Percentiles rank a stretch among this genome's conserved stretches.
Conservation (phyloP, 2,888 invertebrate genomes). For the Chironomus riparius region DNA sequence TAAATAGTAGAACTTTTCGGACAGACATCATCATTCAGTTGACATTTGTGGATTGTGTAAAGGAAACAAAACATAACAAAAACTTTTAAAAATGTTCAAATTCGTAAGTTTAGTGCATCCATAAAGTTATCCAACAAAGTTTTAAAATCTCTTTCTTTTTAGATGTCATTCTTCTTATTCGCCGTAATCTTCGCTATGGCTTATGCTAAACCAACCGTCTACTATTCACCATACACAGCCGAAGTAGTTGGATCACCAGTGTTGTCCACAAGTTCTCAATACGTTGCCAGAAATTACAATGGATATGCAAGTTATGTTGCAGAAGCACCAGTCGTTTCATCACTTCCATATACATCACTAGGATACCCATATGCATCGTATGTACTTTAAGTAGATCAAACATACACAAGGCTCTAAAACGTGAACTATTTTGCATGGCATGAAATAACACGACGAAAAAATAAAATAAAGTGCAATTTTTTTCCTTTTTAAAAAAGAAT, state of each 20-base stretch:
- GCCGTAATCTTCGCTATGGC: slow-evolving; percentile 33
- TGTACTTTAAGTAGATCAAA: neutral
- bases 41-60: neutral
- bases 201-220: slow-evolving; percentile 35
- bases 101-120: slow-evolving; percentile 34
- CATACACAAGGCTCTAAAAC: neutral
- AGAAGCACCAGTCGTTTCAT: slow-evolving; percentile 38
- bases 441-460: neutral
- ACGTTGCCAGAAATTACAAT: slow-evolving; percentile 50
- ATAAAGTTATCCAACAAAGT: neutral
- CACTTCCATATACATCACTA: slow-evolving; percentile 35
- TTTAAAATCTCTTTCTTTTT: neutral
- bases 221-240: slow-evolving; percentile 34
- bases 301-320: slow-evolving; percentile 38
- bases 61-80: neutral
- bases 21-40: slow-evolving; percentile 11
- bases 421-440: neutral
- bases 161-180: slow-evolving; percentile 34
- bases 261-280: slow-evolving; percentile 47
- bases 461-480: neutral
- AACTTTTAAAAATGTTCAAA: slow-evolving; percentile 36
- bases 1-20: slow-evolving; percentile 14
- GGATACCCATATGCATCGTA: slow-evolving; percentile 31
- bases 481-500: neutral
- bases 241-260: slow-evolving; percentile 33